Evolutionary conservation across 2,888 invertebrate genomes (phyloP).

Genomic region (Cheilosia soror): DNA sequence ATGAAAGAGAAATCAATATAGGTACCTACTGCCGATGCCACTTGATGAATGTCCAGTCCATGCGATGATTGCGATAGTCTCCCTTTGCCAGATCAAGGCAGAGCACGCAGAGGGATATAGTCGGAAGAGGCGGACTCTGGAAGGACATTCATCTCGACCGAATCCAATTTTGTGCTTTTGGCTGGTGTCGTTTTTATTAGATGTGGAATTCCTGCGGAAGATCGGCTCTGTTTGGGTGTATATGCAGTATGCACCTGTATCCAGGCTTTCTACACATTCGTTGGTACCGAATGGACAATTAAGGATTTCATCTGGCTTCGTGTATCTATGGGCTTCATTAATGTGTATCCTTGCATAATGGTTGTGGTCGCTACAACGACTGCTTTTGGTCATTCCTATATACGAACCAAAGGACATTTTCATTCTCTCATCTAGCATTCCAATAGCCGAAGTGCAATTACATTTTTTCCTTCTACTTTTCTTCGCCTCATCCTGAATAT

Average conservation of each 20-base stretch:
- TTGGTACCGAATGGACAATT: conserved; percentile 40
- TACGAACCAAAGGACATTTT: conserved; percentile 27
- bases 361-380: conserved; percentile 33
- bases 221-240: neutral
- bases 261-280: neutral
- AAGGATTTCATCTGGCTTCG: conserved; percentile 28
- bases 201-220: neutral
- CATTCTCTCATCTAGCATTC: conserved; percentile 55
- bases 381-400: conserved; percentile 17
- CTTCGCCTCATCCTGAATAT: conserved; percentile 6
- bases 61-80: neutral
- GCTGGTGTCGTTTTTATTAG: conserved; percentile 14
- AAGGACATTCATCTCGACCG: conserved; percentile 15
- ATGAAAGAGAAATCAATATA: conserved; percentile 7
- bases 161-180: conserved; percentile 25
- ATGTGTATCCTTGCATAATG: conserved; percentile 49
- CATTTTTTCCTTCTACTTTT: conserved; percentile 11
- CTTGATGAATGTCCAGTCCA: conserved; percentile 56
- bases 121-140: conserved; percentile 7
- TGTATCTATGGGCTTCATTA: conserved; percentile 45
- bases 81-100: neutral
- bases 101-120: neutral
- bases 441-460: conserved; percentile 57
- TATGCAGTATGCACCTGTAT: conserved; percentile 18
- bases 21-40: conserved; percentile 2